These are phyloP conservation scores for Crotophaga sulcirostris DNA, from an alignment of 2,113 vertebrate genomes.

Conservation along the genomic window DNA sequence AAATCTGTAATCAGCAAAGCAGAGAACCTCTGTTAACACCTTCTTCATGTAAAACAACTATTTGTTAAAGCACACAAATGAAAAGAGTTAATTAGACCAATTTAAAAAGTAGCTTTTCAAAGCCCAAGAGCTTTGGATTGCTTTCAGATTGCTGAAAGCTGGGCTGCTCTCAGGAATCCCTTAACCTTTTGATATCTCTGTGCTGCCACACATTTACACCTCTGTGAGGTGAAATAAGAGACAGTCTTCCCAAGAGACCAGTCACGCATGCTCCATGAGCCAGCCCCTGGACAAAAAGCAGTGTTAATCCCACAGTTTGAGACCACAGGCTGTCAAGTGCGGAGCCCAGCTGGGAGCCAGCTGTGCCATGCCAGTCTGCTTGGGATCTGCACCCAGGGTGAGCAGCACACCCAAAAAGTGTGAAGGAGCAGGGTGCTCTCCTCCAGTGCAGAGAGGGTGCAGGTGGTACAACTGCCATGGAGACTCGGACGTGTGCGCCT, in stretches of 20 bases:
- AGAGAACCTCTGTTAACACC: slow-evolving; percentile 7
- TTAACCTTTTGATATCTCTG: not conserved
- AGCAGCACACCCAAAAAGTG: not conserved
- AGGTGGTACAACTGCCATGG: fast-evolving
- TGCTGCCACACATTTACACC: not conserved
- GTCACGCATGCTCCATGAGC: not conserved
- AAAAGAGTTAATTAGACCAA: not conserved
- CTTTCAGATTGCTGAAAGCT: not conserved
- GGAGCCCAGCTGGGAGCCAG: fast-evolving
- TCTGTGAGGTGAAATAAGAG: not conserved
- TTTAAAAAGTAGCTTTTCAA: not conserved
- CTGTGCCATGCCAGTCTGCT: not conserved
- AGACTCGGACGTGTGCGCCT: fast-evolving
- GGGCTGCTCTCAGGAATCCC: not conserved
- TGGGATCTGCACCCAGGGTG: too few relatives aligned
- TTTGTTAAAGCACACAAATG: slow-evolving; percentile 1
- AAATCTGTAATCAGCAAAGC: slow-evolving; percentile 29
- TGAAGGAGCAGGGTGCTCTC: not conserved
- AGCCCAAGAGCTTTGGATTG: not conserved
- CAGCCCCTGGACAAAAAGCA: not conserved
- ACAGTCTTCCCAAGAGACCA: not conserved
- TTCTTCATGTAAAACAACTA: not conserved
- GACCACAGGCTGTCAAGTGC: fast-evolving
- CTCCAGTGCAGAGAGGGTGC: not conserved
- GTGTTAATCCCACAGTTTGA: not conserved